These are phyloP conservation scores for Albula glossodonta DNA, from an alignment of 2,113 vertebrate species.

Conservation along the genomic window DNA sequence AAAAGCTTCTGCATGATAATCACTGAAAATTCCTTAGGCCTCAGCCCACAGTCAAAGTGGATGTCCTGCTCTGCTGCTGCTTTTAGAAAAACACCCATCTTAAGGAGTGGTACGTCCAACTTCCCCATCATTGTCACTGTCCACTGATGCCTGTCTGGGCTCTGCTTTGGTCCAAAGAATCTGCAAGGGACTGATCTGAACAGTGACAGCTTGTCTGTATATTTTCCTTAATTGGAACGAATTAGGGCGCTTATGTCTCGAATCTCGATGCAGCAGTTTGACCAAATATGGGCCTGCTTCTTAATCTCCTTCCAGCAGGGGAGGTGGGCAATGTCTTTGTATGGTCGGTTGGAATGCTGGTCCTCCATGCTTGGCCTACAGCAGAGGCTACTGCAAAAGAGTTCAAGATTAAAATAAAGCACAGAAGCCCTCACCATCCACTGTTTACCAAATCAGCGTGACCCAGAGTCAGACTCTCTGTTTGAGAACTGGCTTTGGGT, in stretches of 20 bases:
- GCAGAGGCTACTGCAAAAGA: neutral
- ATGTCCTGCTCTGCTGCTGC: neutral
- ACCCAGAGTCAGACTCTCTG: neutral
- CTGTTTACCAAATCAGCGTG: conserved; percentile 2
- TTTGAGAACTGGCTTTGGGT: neutral
- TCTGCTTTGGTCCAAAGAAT: neutral
- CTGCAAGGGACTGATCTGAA: neutral
- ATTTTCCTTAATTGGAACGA: conserved; percentile 2
- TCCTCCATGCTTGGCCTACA: too few relatives aligned
- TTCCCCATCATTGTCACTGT: neutral
- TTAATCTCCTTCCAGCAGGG: neutral
- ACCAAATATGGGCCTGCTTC: neutral
- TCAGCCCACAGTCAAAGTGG: neutral
- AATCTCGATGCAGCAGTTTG: neutral
- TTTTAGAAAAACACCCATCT: neutral
- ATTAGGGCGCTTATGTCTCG: neutral
- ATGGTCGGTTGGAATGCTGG: neutral
- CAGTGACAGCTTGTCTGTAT: neutral
- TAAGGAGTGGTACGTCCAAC: neutral
- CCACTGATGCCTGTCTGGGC: neutral
- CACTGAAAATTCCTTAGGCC: neutral
- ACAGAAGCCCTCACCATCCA: neutral
- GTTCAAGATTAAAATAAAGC: conserved; percentile 11
- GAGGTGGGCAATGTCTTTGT: neutral
- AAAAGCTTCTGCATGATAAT: neutral